Conservation (phyloP, 2,113 vertebrate species). For the Budorcas taxicolor region DNA sequence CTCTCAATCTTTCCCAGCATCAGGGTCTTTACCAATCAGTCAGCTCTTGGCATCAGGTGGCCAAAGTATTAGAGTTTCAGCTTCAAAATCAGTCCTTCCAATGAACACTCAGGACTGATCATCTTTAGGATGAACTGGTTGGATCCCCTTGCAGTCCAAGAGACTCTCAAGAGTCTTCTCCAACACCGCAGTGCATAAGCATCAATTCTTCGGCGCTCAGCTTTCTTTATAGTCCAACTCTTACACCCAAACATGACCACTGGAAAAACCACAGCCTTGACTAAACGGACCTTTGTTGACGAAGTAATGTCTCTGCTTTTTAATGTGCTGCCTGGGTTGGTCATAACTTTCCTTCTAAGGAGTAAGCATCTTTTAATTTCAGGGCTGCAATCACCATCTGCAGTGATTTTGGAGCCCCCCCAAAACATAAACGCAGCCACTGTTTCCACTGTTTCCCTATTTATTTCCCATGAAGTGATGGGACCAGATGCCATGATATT, state of each 20-base stretch:
- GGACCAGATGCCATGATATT: not conserved
- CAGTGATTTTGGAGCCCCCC: not conserved
- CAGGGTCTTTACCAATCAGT: not conserved
- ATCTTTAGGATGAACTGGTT: not conserved
- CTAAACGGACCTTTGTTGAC: rapidly evolving
- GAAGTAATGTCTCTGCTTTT: not conserved
- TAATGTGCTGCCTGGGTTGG: not conserved
- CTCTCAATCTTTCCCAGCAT: not conserved
- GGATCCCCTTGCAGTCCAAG: not conserved
- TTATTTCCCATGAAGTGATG: not conserved
- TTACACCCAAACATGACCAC: not conserved
- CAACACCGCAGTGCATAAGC: not conserved
- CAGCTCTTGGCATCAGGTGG: not conserved
- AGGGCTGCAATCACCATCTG: not conserved
- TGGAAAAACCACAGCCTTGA: not conserved
- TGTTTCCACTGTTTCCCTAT: not conserved
- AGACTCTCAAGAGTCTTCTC: not conserved
- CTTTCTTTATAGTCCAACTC: not conserved
- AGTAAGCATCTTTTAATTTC: not conserved
- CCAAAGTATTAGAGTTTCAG: not conserved
- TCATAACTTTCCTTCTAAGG: not conserved
- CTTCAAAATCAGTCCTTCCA: not conserved
- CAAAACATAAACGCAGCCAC: not conserved
- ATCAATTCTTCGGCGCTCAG: rapidly evolving
- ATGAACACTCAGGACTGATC: not conserved